Evolutionary conservation across 2,888 invertebrate species (phyloP).

Genomic region (Tiliacea citrago): DNA sequence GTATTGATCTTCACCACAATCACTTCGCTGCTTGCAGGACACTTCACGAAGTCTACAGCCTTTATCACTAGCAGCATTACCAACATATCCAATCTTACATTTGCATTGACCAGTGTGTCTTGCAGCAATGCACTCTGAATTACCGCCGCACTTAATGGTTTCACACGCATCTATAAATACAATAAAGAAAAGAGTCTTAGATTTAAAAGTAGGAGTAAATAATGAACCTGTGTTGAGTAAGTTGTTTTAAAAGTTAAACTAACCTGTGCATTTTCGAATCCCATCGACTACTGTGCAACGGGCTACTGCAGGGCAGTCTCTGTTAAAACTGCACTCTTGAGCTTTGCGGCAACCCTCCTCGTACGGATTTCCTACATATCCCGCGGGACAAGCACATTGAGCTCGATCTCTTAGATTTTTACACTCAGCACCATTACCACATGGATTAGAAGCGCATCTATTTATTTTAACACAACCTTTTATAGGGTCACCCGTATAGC

Average conservation of each 20-base stretch:
- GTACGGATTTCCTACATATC: constrained; percentile 96
- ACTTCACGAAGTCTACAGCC: constrained; percentile 95
- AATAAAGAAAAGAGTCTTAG: neutral
- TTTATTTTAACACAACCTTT: constrained; percentile 94
- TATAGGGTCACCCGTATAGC: constrained; percentile 95
- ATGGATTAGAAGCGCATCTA: constrained; percentile 94
- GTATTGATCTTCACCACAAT: constrained; percentile 95
- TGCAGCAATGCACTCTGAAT: constrained; percentile 95
- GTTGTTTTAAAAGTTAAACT: constrained; percentile 14
- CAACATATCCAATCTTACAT: constrained; percentile 95
- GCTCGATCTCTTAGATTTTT: constrained; percentile 95
- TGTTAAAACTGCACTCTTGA: constrained; percentile 95
- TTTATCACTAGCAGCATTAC: constrained; percentile 93
- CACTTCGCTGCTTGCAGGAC: constrained; percentile 92
- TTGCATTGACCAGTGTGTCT: constrained; percentile 95
- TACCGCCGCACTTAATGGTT: constrained; percentile 94
- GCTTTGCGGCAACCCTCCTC: constrained; percentile 95
- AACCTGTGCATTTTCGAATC: constrained; percentile 94
- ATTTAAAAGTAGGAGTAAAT: neutral
- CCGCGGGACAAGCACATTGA: constrained; percentile 94
- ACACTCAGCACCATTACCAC: constrained; percentile 95
- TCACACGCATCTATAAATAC: constrained; percentile 93
- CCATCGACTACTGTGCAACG: constrained; percentile 94
- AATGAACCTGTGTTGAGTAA: neutral
- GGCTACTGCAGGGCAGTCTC: constrained; percentile 95